Percentiles rank a stretch among this genome's conserved stretches.
These are phyloP conservation scores for Clunio marinus DNA, from an alignment of 2,888 invertebrate genomes.

Conservation along the genomic window DNA sequence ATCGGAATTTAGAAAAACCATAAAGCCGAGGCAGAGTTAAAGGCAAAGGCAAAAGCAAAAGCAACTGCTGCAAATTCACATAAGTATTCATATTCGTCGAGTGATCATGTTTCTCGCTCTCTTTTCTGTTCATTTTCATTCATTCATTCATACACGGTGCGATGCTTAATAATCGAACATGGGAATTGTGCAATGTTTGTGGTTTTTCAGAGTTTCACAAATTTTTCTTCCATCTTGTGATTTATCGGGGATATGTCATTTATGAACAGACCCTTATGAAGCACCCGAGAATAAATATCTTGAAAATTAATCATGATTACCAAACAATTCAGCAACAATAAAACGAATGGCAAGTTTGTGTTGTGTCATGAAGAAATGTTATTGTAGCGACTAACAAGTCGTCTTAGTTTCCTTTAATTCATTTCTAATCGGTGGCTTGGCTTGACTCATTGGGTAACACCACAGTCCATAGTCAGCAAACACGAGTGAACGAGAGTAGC, in stretches of 20 bases:
- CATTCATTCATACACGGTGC: too few relatives aligned
- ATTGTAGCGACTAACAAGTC: background rate
- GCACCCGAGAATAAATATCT: background rate
- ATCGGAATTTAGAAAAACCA: background rate
- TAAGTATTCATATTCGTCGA: too few relatives aligned
- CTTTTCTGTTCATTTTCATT: background rate
- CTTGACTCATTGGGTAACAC: background rate
- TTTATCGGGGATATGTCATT: background rate
- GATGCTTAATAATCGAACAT: too few relatives aligned
- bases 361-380: background rate
- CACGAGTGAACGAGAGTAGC: too few relatives aligned
- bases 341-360: background rate
- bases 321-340: background rate
- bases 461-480: too few relatives aligned
- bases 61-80: background rate
- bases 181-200: too few relatives aligned
- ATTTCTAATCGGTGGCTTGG: too few relatives aligned
- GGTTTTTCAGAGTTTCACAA: too few relatives aligned
- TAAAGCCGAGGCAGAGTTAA: background rate
- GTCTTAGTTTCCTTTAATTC: background rate
- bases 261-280: background rate
- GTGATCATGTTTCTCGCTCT: background rate
- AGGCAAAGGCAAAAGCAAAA: background rate
- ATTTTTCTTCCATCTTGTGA: too few relatives aligned
- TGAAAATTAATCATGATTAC: conserved; percentile 24